Percentiles rank a stretch among this genome's conserved stretches.
phyloP scores from a whole-genome alignment of 2,888 invertebrate species.

The Agonopterix heracliana region DNA sequence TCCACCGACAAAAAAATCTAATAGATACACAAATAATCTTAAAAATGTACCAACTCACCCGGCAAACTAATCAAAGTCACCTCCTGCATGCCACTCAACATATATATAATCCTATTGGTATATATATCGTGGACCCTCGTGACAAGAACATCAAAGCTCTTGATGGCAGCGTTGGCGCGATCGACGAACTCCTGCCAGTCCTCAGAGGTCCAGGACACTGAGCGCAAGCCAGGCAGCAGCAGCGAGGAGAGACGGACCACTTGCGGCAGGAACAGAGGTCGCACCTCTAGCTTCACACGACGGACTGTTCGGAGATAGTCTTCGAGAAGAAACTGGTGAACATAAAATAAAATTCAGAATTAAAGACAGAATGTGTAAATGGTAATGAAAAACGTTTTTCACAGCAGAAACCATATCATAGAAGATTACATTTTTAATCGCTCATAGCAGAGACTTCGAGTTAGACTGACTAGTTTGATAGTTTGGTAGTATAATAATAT shows the following conservation, averaged over 20 bases:
- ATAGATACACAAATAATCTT: background rate
- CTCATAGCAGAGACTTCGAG: too few relatives aligned
- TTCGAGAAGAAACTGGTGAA: constrained; percentile 82
- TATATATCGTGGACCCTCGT: constrained; percentile 93
- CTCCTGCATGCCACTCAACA: constrained; percentile 90
- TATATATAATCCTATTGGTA: constrained; percentile 91
- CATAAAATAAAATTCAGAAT: background rate
- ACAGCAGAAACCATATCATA: background rate
- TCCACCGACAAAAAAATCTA: background rate
- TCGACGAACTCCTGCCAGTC: constrained; percentile 88
- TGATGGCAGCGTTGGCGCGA: constrained; percentile 84
- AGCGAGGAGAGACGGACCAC: constrained; percentile 88
- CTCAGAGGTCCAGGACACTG: constrained; percentile 91
- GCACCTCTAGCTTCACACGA: constrained; percentile 89
- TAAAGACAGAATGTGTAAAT: background rate
- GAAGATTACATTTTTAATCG: too few relatives aligned
- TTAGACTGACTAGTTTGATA: too few relatives aligned
- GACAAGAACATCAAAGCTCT: constrained; percentile 85
- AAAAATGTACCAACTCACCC: constrained; percentile 41
- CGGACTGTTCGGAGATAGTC: constrained; percentile 84
- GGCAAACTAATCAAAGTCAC: constrained; percentile 89
- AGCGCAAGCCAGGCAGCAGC: constrained; percentile 86
- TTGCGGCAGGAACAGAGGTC: constrained; percentile 93
- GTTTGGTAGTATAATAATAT: too few relatives aligned
- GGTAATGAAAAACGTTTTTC: background rate